These are phyloP conservation scores for Salticus scenicus DNA, from an alignment of 2,888 invertebrate genomes.

Conservation along the genomic window DNA sequence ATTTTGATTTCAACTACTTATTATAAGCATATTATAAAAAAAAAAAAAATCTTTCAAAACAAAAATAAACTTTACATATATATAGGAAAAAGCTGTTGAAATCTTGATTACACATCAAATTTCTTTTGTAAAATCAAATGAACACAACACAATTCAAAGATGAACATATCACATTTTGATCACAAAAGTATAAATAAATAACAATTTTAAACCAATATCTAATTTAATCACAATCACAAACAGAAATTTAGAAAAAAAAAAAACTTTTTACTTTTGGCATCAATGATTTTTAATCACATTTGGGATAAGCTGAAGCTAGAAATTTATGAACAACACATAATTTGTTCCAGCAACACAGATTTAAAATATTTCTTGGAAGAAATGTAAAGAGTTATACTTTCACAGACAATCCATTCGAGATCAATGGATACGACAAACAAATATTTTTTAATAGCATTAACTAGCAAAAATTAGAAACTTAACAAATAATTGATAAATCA, in stretches of 20 bases:
- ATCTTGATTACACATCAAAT: slow-evolving; percentile 1
- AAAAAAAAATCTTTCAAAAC: too few relatives aligned
- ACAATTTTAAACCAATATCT: background rate
- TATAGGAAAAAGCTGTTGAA: background rate
- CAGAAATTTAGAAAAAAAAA: background rate
- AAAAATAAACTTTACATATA: background rate
- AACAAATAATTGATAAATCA: too few relatives aligned
- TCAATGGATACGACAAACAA: too few relatives aligned
- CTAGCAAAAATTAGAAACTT: too few relatives aligned
- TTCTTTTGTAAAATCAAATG: background rate
- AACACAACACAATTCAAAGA: background rate
- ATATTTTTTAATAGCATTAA: too few relatives aligned
- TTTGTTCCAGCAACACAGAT: background rate
- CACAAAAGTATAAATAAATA: slow-evolving; percentile 39
- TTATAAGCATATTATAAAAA: too few relatives aligned
- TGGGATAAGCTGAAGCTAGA: slow-evolving; percentile 6
- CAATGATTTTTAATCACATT: background rate
- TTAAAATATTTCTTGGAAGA: background rate
- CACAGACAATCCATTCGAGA: background rate
- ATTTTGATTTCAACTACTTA: too few relatives aligned
- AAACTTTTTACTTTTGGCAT: slow-evolving; percentile 2
- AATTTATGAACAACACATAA: background rate
- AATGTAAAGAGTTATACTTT: background rate
- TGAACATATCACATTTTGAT: slow-evolving; percentile 42
- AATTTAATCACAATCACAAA: slow-evolving; percentile 5